phyloP scores from a whole-genome alignment of 2,888 invertebrate genomes.

The Brachypterus glaber region DNA sequence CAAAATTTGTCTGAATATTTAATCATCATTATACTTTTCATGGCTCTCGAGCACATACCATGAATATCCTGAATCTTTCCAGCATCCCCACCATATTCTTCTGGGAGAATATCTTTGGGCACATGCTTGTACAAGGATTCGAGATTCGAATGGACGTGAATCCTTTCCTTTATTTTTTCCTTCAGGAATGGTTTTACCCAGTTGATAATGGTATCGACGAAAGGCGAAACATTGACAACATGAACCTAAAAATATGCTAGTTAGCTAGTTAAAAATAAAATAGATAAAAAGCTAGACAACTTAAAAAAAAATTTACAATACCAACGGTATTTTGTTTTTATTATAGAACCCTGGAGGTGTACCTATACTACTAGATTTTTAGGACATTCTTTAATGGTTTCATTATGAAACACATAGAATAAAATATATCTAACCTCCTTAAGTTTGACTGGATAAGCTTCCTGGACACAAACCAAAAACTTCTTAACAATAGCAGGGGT shows the following conservation, averaged over 20 bases:
- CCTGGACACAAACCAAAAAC: constrained; percentile 75
- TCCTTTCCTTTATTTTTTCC: constrained; percentile 76
- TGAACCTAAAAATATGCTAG: no score
- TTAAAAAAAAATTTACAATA: no score
- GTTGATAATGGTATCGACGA: constrained; percentile 75
- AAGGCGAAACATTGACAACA: constrained; percentile 71
- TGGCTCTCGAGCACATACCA: constrained; percentile 47
- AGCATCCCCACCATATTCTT: constrained; percentile 75
- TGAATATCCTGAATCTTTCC: constrained; percentile 64
- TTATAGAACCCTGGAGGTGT: no score
- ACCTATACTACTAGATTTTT: no score
- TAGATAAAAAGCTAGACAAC: no score
- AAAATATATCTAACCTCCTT: no score
- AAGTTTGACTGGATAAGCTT: constrained; percentile 80
- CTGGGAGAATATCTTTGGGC: constrained; percentile 69
- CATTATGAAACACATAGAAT: no score
- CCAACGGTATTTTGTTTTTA: no score
- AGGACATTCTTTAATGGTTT: no score
- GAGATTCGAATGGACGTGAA: constrained; percentile 66
- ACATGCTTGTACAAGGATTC: constrained; percentile 69
- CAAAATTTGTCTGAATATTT: no score
- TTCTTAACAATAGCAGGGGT: constrained; percentile 75
- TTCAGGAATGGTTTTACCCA: constrained; percentile 81
- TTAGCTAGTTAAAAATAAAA: no score
- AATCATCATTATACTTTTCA: no score